Evolutionary conservation across 1,140 invertebrate species (phyloP).

Genomic region (Tetragonula clypearis): DNA sequence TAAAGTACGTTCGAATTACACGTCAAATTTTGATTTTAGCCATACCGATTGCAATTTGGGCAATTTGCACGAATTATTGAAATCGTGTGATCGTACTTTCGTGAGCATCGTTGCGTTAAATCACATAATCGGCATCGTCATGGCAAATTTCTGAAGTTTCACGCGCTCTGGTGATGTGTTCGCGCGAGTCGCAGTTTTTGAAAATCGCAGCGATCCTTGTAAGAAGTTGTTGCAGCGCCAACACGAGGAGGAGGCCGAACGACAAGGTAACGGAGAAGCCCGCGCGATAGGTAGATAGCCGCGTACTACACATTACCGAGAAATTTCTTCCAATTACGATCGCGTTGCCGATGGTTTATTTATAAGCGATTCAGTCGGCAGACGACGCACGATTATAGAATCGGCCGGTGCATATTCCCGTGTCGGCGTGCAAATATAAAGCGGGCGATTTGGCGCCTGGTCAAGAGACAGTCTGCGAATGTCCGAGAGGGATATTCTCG

Average conservation of each 20-base stretch:
- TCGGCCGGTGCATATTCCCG: conserved; percentile 52
- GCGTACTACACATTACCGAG: neutral
- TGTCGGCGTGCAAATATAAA: conserved; percentile 64
- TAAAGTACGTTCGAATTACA: no score
- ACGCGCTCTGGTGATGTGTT: neutral
- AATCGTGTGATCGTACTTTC: no score
- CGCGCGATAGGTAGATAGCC: no score
- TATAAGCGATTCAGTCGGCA: conserved; percentile 46
- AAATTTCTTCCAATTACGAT: conserved; percentile 27
- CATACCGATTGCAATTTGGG: no score
- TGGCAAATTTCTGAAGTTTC: neutral
- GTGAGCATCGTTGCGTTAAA: accelerated
- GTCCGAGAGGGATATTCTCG: conserved; percentile 66
- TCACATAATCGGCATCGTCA: no score
- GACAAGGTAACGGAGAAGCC: conserved; percentile 11
- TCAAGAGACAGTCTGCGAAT: conserved; percentile 72
- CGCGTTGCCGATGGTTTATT: conserved; percentile 29
- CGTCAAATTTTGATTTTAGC: no score
- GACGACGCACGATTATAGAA: conserved; percentile 54
- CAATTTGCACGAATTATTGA: no score
- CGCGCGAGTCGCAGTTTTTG: neutral
- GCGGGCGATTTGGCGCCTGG: conserved; percentile 68
- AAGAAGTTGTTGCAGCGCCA: neutral
- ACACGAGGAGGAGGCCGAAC: no score
- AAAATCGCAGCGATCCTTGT: neutral